A percentile compares a stretch with the other conserved stretches of the same genome.
These are phyloP conservation scores for Pseudomyrmex pallidus DNA, from an alignment of 1,140 invertebrate species.

Conservation along the genomic window DNA sequence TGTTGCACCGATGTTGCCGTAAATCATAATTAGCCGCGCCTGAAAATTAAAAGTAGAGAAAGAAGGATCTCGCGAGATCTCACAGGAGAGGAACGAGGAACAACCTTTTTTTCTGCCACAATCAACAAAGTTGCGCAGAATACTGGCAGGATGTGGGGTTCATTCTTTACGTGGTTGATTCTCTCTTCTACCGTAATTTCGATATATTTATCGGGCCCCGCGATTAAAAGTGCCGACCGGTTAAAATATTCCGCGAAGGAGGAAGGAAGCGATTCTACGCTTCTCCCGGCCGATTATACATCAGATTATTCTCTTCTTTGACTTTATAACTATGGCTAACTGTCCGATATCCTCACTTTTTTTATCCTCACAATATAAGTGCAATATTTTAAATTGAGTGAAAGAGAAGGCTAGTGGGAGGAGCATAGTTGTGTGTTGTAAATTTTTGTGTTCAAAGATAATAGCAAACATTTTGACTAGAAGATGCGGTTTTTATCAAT, in stretches of 20 bases:
- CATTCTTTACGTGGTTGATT: slow-evolving; percentile 58
- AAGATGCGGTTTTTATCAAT: too few species aligned
- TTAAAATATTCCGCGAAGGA: slow-evolving; percentile 44
- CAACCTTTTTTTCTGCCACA: slow-evolving; percentile 62
- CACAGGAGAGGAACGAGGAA: background rate
- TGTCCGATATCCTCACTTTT: too few species aligned
- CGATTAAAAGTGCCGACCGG: slow-evolving; percentile 73
- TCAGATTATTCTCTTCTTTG: background rate
- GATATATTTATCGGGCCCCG: slow-evolving; percentile 76
- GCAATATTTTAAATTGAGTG: too few species aligned
- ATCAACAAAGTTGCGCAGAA: slow-evolving; percentile 53
- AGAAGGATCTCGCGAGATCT: background rate
- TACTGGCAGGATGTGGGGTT: slow-evolving; percentile 52
- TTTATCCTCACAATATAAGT: too few species aligned
- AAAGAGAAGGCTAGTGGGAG: too few species aligned
- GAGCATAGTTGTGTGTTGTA: too few species aligned
- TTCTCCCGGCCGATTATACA: slow-evolving; percentile 16
- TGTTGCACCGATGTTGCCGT: slow-evolving; percentile 82
- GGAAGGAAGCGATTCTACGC: slow-evolving; percentile 61
- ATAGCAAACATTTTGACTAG: too few species aligned
- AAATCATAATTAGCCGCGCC: slow-evolving; percentile 84
- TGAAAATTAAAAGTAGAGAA: slow-evolving; percentile 79
- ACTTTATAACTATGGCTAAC: too few species aligned
- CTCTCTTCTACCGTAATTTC: slow-evolving; percentile 76
- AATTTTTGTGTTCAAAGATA: too few species aligned